These are phyloP conservation scores for Mylabris sibirica DNA, from an alignment of 2,888 invertebrate species.

Conservation along the genomic window DNA sequence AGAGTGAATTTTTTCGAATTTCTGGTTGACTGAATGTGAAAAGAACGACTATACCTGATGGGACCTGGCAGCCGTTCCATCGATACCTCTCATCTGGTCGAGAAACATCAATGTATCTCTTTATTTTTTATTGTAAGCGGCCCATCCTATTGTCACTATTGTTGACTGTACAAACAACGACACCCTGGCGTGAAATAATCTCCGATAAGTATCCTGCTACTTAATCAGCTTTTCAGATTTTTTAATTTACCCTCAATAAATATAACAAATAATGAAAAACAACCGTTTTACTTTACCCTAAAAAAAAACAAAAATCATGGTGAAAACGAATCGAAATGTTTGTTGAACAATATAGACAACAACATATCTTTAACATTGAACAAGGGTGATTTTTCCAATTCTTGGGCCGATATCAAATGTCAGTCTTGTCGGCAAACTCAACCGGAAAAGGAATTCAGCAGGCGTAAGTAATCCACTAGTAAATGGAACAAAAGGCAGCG, in stretches of 20 bases:
- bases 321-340: background rate
- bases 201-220: slow-evolving; percentile 50
- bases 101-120: slow-evolving; percentile 51
- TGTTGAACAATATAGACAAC: too few species aligned
- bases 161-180: slow-evolving; percentile 56
- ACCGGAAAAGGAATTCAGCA: slow-evolving; percentile 53
- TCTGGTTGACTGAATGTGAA: slow-evolving; percentile 25
- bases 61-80: slow-evolving; percentile 43
- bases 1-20: slow-evolving; percentile 21
- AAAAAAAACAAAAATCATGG: background rate
- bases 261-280: slow-evolving; percentile 1
- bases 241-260: slow-evolving; percentile 17
- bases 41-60: slow-evolving; percentile 42
- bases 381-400: slow-evolving; percentile 14
- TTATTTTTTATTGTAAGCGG: slow-evolving; percentile 48
- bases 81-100: slow-evolving; percentile 43
- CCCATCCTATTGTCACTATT: slow-evolving; percentile 53
- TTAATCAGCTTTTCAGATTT: slow-evolving; percentile 55
- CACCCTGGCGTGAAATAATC: slow-evolving; percentile 60
- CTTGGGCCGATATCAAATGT: slow-evolving; percentile 39
- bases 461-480: slow-evolving; percentile 57
- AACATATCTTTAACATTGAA: slow-evolving; percentile 8
- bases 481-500: slow-evolving; percentile 58
- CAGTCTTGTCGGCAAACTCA: slow-evolving; percentile 46
- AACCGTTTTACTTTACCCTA: too few species aligned